These are phyloP conservation scores for Corydoras maculifer DNA, from an alignment of 2,113 vertebrate species.

Conservation along the genomic window DNA sequence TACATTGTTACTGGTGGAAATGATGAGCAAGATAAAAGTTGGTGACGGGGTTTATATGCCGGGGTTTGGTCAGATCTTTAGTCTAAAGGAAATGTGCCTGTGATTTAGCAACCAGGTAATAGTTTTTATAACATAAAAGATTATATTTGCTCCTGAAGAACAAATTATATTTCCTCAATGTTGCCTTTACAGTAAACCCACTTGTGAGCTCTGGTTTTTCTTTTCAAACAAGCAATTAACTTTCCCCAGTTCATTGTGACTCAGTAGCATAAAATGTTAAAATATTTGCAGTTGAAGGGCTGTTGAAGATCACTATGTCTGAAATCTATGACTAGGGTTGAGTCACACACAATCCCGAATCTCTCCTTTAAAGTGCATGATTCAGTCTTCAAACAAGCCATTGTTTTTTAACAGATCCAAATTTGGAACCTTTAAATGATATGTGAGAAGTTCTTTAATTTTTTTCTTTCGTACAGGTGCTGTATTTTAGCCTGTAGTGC, in stretches of 20 bases:
- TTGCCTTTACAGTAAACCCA: neutral
- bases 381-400: neutral
- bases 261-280: no score
- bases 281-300: no score
- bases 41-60: no score
- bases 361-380: neutral
- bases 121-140: no score
- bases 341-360: conserved; percentile 4
- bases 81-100: no score
- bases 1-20: neutral
- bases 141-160: neutral
- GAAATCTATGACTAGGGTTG: neutral
- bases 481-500: conserved; percentile 92
- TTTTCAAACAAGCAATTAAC: no score
- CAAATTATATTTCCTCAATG: neutral
- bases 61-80: no score
- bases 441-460: neutral
- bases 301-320: conserved; percentile 10
- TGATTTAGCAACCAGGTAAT: no score
- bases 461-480: conserved; percentile 66
- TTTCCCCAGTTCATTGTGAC: no score
- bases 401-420: no score
- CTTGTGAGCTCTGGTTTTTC: neutral
- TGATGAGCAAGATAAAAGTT: no score
- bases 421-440: no score